Conservation (phyloP, 2,113 vertebrate genomes). For the Tetraodon nigroviridis region DNA sequence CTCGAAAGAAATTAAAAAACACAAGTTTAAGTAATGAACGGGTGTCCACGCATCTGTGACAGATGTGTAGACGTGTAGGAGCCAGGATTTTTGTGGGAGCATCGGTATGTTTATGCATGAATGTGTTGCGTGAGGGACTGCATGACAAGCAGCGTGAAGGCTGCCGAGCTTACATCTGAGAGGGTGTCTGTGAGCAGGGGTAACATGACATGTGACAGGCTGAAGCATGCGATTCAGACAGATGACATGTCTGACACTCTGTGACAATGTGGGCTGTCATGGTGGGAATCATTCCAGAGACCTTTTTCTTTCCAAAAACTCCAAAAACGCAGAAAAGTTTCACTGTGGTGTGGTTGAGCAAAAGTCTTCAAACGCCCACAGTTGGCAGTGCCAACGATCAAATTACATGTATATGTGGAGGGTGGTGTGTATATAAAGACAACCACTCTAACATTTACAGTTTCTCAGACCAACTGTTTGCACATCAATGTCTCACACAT, state of each 20-base stretch:
- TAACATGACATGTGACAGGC: conserved; percentile 12
- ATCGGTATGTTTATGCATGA: conserved; percentile 12
- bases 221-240: conserved; percentile 6
- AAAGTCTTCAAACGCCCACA: too few species aligned
- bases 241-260: neutral
- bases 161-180: conserved; percentile 1
- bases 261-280: neutral
- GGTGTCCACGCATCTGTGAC: neutral
- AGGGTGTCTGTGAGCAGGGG: conserved; percentile 7
- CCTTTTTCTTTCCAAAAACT: too few species aligned
- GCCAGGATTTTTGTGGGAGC: neutral
- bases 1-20: too few species aligned
- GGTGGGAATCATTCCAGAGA: neutral
- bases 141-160: conserved; percentile 13
- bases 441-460: too few species aligned
- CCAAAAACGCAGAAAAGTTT: neutral
- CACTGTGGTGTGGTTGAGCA: neutral
- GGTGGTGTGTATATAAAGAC: too few species aligned
- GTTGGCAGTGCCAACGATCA: too few species aligned
- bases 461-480: too few species aligned
- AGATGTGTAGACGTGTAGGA: neutral
- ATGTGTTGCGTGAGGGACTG: conserved; percentile 15
- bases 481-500: too few species aligned
- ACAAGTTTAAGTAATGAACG: too few species aligned
- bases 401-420: too few species aligned